These are phyloP conservation scores for Pseudomyrmex sp. DNA, from an alignment of 1,140 invertebrate species.

Conservation along the genomic window DNA sequence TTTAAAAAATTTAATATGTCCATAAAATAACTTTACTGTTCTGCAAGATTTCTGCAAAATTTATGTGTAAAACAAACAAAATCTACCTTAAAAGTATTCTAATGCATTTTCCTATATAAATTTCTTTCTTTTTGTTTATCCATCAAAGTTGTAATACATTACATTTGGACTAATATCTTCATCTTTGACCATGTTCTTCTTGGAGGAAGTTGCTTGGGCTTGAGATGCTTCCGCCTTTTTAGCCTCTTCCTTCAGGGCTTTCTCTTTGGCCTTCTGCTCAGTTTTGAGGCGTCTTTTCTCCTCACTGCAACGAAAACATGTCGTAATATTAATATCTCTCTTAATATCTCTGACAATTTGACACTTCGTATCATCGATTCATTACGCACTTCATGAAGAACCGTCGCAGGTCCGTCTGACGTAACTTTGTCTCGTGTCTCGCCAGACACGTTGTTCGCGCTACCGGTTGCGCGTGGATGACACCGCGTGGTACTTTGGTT, in stretches of 20 bases:
- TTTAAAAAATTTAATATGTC: neutral
- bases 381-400: conserved; percentile 69
- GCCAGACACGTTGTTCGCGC: conserved; percentile 39
- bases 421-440: conserved; percentile 68
- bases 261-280: conserved; percentile 97
- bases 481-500: conserved; percentile 69
- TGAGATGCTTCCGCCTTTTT: conserved; percentile 80
- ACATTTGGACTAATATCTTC: conserved; percentile 97
- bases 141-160: conserved; percentile 57
- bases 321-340: neutral
- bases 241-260: conserved; percentile 91
- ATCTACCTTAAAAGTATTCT: too few species aligned
- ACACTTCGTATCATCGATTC: neutral
- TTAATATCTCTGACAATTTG: neutral
- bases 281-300: conserved; percentile 95
- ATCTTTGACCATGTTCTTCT: conserved; percentile 83
- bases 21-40: neutral
- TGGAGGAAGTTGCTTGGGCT: conserved; percentile 71
- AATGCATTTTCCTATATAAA: neutral
- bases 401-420: conserved; percentile 72
- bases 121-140: neutral
- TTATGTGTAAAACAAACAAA: too few species aligned
- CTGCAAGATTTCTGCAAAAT: neutral
- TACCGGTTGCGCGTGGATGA: conserved; percentile 59
- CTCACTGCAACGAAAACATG: conserved; percentile 90